phyloP scores from a whole-genome alignment of 2,888 invertebrate genomes.

The Eilema caniola region DNA sequence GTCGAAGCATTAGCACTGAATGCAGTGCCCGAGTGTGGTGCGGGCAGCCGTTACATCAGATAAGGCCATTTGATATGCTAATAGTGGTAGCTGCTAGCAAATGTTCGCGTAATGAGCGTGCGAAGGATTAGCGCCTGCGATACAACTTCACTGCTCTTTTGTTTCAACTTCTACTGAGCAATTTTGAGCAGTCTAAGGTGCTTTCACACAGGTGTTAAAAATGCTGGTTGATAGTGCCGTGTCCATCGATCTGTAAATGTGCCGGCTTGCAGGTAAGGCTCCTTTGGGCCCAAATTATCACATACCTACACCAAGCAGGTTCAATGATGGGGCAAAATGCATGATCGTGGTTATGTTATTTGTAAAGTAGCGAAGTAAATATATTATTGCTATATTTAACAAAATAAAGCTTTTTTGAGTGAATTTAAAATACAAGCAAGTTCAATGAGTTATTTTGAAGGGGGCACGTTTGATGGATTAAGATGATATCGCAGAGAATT shows the following conservation, averaged over 20 bases:
- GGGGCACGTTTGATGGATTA: slow-evolving; percentile 70
- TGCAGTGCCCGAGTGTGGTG: slow-evolving; percentile 56
- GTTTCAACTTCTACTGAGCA: slow-evolving; percentile 38
- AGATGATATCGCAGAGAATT: slow-evolving; percentile 78
- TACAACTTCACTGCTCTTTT: slow-evolving; percentile 51
- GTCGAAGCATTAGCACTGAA: slow-evolving; percentile 54
- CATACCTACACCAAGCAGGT: too few species aligned
- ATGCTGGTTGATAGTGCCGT: neutral
- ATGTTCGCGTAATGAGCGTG: slow-evolving; percentile 79
- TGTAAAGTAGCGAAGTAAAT: too few species aligned
- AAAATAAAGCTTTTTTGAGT: too few species aligned
- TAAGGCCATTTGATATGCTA: slow-evolving; percentile 82
- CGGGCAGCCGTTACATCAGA: slow-evolving; percentile 78
- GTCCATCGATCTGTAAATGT: neutral
- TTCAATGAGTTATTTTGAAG: slow-evolving; percentile 39
- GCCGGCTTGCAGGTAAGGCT: neutral
- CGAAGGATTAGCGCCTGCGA: slow-evolving; percentile 73
- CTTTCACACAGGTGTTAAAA: neutral
- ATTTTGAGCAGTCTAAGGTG: slow-evolving; percentile 30
- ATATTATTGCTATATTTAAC: neutral
- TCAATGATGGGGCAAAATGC: too few species aligned
- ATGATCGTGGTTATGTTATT: neutral
- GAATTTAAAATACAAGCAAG: neutral
- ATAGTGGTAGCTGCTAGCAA: slow-evolving; percentile 76
- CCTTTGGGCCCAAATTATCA: neutral